A percentile compares a stretch with the other conserved stretches of the same genome.
phyloP scores from a whole-genome alignment of 2,888 invertebrate genomes.

The Lymantria dispar region DNA sequence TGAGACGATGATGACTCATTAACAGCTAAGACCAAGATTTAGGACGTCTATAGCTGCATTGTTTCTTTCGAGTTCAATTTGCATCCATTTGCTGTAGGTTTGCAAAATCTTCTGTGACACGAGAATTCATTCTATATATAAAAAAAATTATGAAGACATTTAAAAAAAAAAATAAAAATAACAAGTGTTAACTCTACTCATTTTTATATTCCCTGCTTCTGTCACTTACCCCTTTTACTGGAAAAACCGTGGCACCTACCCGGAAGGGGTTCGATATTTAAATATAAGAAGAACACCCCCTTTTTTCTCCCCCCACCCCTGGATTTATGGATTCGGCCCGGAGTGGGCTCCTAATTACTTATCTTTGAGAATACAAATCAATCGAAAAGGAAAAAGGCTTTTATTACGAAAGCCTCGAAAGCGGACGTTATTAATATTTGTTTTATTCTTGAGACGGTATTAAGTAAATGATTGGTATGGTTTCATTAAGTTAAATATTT shows the following conservation, averaged over 20 bases:
- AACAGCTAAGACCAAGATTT: no score
- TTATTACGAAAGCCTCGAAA: constrained; percentile 21
- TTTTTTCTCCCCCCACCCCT: constrained; percentile 58
- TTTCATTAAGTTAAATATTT: neutral
- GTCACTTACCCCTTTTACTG: constrained; percentile 83
- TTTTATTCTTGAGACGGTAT: constrained; percentile 10
- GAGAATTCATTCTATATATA: no score
- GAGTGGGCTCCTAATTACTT: constrained; percentile 78
- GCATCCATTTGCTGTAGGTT: no score
- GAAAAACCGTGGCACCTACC: constrained; percentile 83
- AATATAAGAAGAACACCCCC: constrained; percentile 82
- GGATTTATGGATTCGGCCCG: constrained; percentile 81
- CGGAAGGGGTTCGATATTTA: constrained; percentile 83
- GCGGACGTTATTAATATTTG: constrained; percentile 15
- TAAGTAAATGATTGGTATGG: neutral
- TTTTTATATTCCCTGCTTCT: constrained; percentile 64
- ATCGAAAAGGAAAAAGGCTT: constrained; percentile 57
- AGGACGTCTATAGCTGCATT: no score
- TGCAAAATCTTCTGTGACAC: no score
- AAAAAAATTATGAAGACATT: no score
- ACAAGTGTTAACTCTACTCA: constrained; percentile 35
- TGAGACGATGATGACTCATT: no score
- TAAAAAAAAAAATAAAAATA: neutral
- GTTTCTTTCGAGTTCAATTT: no score
- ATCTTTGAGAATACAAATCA: constrained; percentile 81